A percentile compares a stretch with the other conserved stretches of the same genome.
Evolutionary conservation across 2,888 invertebrate species (phyloP).

Genomic region (Drosophila hamatofila): DNA sequence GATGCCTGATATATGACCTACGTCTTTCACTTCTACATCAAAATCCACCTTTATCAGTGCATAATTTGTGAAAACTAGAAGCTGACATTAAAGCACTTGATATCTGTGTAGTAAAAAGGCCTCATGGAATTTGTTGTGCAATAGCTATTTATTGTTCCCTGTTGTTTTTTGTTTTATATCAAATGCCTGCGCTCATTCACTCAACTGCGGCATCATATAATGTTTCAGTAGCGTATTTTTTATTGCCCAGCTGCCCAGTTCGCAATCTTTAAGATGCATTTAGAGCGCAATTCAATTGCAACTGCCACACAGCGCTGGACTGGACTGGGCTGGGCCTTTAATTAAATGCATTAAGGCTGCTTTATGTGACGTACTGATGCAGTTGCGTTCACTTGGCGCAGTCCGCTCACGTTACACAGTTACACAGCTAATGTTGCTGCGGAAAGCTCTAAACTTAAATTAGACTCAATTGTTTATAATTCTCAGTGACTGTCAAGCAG

Average conservation of each 20-base stretch:
- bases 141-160: neutral
- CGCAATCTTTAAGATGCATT: conserved; percentile 46
- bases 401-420: conserved; percentile 65
- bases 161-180: neutral
- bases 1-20: neutral
- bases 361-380: conserved; percentile 31
- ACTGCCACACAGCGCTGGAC: conserved; percentile 20
- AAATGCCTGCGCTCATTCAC: neutral
- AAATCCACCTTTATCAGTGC: neutral
- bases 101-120: neutral
- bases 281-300: conserved; percentile 57
- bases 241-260: conserved; percentile 30
- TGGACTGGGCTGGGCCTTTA: conserved; percentile 48
- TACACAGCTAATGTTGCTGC: conserved; percentile 67
- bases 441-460: conserved; percentile 67
- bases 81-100: neutral
- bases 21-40: neutral
- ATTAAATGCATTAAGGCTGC: conserved; percentile 68
- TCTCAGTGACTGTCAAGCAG: conserved; percentile 43
- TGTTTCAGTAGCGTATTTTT: conserved; percentile 30
- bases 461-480: conserved; percentile 82
- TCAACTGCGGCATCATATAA: conserved; percentile 17
- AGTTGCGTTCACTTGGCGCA: conserved; percentile 40
- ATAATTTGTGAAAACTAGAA: neutral
- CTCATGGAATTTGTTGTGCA: conserved; percentile 21